These are phyloP conservation scores for Anthonomus grandis DNA, from an alignment of 1,140 invertebrate species.

Conservation along the genomic window DNA sequence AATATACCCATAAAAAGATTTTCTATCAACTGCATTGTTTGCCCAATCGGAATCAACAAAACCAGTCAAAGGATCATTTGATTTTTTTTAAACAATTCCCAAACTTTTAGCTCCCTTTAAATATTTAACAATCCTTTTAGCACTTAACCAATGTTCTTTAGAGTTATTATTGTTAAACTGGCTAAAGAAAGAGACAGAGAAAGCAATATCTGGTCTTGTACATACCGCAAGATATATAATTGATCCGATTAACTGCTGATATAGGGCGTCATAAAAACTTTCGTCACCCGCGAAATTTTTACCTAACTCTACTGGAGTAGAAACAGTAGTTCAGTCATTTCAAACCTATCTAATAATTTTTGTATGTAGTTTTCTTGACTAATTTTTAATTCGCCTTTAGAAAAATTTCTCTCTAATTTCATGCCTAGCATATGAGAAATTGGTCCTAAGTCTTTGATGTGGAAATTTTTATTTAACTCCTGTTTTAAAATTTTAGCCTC, in stretches of 20 bases:
- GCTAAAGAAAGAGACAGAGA: conserved; percentile 45
- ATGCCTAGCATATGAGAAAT: conserved; percentile 36
- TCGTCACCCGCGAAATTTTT: conserved; percentile 16
- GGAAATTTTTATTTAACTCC: conserved; percentile 27
- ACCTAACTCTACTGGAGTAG: conserved; percentile 30
- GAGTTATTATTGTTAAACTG: conserved; percentile 43
- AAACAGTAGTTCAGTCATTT: conserved; percentile 28
- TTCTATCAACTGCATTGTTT: conserved; percentile 27
- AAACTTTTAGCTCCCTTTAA: conserved; percentile 44
- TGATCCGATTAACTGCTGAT: conserved; percentile 45
- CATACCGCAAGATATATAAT: conserved; percentile 49
- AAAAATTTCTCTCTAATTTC: conserved; percentile 22
- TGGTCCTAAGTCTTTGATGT: conserved; percentile 37
- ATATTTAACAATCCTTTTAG: conserved; percentile 49
- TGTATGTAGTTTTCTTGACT: conserved; percentile 32
- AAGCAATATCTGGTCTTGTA: conserved; percentile 52
- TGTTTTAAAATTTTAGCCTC: conserved; percentile 25
- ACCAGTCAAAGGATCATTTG: conserved; percentile 29
- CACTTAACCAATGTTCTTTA: conserved; percentile 43
- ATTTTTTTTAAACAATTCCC: conserved; percentile 13
- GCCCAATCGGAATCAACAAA: conserved; percentile 35
- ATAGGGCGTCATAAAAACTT: conserved; percentile 28
- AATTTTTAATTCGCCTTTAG: conserved; percentile 7
- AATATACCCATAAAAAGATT: conserved; percentile 39
- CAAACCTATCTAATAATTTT: conserved; percentile 22